Conservation (phyloP, 2,797 vertebrate genomes). For the Brachyrhaphis roseni region DNA sequence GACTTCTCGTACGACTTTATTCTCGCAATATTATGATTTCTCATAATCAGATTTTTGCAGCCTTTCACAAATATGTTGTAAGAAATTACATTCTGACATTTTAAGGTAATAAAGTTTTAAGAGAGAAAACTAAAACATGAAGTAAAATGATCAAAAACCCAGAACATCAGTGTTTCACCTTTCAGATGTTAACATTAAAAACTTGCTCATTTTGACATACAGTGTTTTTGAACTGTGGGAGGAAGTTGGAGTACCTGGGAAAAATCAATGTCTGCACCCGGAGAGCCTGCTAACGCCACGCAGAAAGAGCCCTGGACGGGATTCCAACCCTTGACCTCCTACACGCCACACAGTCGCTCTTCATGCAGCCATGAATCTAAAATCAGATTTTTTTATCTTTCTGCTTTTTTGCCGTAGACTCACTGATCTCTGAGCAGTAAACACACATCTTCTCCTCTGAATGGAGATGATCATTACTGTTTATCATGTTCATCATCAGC, state of each 20-base stretch:
- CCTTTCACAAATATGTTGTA: too few species aligned
- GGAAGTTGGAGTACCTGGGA: too few species aligned
- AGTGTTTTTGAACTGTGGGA: too few species aligned
- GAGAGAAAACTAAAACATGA: background rate
- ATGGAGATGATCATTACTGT: background rate
- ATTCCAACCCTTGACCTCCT: too few species aligned
- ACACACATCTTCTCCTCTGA: background rate
- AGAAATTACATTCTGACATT: background rate
- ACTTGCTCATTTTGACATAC: too few species aligned
- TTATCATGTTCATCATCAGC: background rate
- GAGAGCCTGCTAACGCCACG: too few species aligned
- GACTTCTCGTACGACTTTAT: too few species aligned
- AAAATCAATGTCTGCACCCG: too few species aligned
- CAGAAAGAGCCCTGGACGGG: too few species aligned
- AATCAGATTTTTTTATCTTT: background rate
- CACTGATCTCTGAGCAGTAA: background rate
- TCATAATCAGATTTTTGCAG: too few species aligned
- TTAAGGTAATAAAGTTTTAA: background rate
- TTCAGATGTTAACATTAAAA: background rate
- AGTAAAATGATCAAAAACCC: background rate
- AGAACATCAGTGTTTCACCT: background rate
- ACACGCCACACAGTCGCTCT: too few species aligned
- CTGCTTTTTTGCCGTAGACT: background rate
- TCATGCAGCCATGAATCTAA: background rate
- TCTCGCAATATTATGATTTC: too few species aligned